These are phyloP conservation scores for Calidris pugnax DNA, from an alignment of 2,113 vertebrate genomes.

Conservation along the genomic window DNA sequence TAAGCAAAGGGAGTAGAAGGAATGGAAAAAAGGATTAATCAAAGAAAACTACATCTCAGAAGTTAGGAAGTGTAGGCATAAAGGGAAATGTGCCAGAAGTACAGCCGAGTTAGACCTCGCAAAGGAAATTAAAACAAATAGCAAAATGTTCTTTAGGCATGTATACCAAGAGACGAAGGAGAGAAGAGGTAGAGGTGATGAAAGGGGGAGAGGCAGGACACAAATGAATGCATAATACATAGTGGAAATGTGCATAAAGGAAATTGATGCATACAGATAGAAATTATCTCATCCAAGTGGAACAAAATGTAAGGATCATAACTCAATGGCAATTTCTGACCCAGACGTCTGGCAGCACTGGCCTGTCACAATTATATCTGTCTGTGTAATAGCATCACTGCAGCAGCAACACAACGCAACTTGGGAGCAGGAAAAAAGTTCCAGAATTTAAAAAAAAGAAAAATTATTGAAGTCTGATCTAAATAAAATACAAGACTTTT, in stretches of 20 bases:
- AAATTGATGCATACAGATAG: conserved; percentile 11
- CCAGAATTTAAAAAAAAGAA: background rate
- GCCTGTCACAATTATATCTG: background rate
- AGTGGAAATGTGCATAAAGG: conserved; percentile 26
- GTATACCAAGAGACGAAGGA: background rate
- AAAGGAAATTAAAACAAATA: conserved; percentile 61
- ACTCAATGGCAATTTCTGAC: background rate
- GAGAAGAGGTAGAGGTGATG: background rate
- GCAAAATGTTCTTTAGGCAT: background rate
- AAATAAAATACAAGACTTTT: background rate
- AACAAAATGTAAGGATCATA: background rate
- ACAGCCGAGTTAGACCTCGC: background rate
- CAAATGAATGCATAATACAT: background rate
- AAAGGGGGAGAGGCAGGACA: conserved; percentile 6
- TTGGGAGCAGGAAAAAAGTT: background rate
- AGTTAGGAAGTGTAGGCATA: conserved; percentile 34
- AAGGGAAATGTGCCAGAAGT: conserved; percentile 25
- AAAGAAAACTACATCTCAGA: background rate
- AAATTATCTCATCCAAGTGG: conserved; percentile 2
- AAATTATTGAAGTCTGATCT: background rate
- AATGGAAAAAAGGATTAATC: conserved; percentile 57
- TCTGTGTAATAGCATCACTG: background rate
- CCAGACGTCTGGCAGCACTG: background rate
- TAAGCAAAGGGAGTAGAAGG: conserved; percentile 9
- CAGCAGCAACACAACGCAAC: background rate